Conservation (phyloP, 1,140 invertebrate species). For the Zaprionus inermis region DNA sequence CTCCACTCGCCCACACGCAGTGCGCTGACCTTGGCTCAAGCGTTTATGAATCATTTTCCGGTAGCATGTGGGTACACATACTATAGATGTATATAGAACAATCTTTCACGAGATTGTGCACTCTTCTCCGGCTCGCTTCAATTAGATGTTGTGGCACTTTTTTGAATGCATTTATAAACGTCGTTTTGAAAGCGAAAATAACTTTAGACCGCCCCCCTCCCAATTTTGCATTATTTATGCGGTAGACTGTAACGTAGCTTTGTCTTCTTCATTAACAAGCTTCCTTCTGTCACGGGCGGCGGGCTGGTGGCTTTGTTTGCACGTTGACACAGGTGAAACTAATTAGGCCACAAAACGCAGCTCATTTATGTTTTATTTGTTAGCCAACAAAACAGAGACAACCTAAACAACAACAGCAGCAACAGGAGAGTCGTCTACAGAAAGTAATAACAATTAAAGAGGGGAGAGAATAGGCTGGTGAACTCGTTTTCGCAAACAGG, state of each 20-base stretch:
- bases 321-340: constrained; percentile 82
- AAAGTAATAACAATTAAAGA: constrained; percentile 70
- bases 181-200: neutral
- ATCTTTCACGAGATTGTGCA: neutral
- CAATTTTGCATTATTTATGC: neutral
- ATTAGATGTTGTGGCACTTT: neutral
- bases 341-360: constrained; percentile 82
- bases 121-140: neutral
- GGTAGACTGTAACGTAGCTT: constrained; percentile 7
- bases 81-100: neutral
- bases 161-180: neutral
- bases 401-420: no score
- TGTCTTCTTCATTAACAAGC: constrained; percentile 54
- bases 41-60: constrained; percentile 1
- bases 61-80: neutral
- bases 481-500: constrained; percentile 70
- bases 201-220: neutral
- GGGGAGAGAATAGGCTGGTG: constrained; percentile 61
- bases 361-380: constrained; percentile 82
- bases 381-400: constrained; percentile 67
- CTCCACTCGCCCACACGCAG: constrained; percentile 1
- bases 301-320: constrained; percentile 61
- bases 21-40: neutral
- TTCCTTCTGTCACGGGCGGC: constrained; percentile 25
- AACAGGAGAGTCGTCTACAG: constrained; percentile 17